Percentiles rank a stretch among this genome's conserved stretches.
phyloP scores from a whole-genome alignment of 2,113 vertebrate species.

The Takifugu flavidus region DNA sequence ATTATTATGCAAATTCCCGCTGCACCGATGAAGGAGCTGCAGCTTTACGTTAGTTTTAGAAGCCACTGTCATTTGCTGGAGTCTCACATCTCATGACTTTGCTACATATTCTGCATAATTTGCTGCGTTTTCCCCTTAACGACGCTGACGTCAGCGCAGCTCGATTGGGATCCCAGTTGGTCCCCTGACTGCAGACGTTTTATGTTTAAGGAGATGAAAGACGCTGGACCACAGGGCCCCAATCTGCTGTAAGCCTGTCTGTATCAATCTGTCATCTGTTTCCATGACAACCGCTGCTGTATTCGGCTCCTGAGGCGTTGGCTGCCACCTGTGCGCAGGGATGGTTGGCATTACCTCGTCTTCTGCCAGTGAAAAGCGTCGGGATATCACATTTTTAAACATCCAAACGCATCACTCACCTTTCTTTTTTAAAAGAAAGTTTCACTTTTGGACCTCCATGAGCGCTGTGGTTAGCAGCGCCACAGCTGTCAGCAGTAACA shows the following conservation, averaged over 20 bases:
- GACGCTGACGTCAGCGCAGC: no score
- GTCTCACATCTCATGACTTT: no score
- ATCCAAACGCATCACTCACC: no score
- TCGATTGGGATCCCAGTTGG: no score
- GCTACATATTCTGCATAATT: not conserved
- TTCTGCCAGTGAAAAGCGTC: not conserved
- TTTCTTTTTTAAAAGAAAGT: no score
- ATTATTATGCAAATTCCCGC: conserved; percentile 60
- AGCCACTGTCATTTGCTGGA: conserved; percentile 49
- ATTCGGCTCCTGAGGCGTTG: conserved; percentile 9
- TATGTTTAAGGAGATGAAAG: no score
- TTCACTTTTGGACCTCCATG: no score
- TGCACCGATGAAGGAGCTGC: conserved; percentile 41
- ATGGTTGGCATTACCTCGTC: conserved; percentile 40
- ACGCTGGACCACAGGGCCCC: conserved; percentile 13
- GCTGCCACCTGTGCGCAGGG: conserved; percentile 24
- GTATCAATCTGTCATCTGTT: conserved; percentile 27
- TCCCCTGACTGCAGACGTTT: no score
- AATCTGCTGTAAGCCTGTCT: not conserved
- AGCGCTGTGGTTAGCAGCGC: no score
- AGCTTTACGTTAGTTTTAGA: conserved; percentile 50
- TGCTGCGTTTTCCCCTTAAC: no score
- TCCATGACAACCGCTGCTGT: conserved; percentile 31
- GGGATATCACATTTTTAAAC: no score
- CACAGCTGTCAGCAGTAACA: no score